Base-by-base conservation (phyloP, 2,797 vertebrate genomes). In the Pipistrellus kuhlii region DNA sequence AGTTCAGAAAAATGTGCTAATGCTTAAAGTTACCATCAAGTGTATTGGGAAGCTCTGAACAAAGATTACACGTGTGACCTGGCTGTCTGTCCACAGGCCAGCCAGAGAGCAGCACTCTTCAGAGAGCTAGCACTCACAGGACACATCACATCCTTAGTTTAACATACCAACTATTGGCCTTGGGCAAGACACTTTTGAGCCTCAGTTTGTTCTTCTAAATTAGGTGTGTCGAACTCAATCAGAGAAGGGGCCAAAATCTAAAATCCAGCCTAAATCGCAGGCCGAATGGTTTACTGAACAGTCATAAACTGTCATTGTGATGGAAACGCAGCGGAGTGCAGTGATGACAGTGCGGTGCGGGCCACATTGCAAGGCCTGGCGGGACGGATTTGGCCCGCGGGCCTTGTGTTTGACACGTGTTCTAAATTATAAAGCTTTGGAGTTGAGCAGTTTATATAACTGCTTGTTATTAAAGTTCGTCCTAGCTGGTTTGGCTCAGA, bases 41-140 rank as follows among this genome's bases (percentile, higher is more conserved):
- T 18, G 5, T 59, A 68, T 30, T 57, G 80, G 41, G n/a, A 90
- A 95, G n/a, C 68, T 88, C 41, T 87, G 23, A 86, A n/a, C 10
- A 59, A n/a, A 73, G 51, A 17, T 17, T 41, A 23, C 8, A 18
- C 38, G 57, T 85, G 32, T 82, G 72, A 46, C 14, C 27, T 72
- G 32, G 11, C 53, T 51, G 3, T 82, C 77, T 88, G 9, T 32
- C n/a, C 51, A n/a, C 1, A 14, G n/a, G 18, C 48, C 2, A 57
- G 38, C 15, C 17, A 41, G 46, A 94, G 3, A 73, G 1, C 27
- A 32, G 9, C 1, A 46, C 13, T 68, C 48, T 25, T 41, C 13
- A 68, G 30, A 83, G 35, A 68, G 17, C 15, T 15, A 32, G 46
- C 10, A 11, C 17, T 85, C 48, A 23, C 8, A 78, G 8, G 59